Percentiles rank a stretch among this genome's conserved stretches.
Conservation (phyloP, 2,888 invertebrate genomes). For the Drymonia ruficornis region DNA sequence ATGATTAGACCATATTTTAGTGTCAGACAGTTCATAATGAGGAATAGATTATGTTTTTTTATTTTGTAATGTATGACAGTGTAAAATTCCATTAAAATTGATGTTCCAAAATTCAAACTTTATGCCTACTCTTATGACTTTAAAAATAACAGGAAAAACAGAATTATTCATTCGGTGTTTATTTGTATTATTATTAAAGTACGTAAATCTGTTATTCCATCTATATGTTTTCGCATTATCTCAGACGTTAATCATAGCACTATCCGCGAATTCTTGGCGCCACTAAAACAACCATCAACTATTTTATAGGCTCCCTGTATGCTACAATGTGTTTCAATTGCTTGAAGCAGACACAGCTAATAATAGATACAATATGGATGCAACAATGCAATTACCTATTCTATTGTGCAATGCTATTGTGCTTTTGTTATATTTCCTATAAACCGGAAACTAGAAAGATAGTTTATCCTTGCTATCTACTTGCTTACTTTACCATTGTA, state of each 20-base stretch:
- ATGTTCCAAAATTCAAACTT: not conserved
- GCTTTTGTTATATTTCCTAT: not conserved
- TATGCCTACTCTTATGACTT: no score
- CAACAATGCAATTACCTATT: no score
- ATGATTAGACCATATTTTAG: not conserved
- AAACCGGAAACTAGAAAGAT: not conserved
- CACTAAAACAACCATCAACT: conserved; percentile 1
- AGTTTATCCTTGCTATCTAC: no score
- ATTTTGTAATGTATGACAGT: no score
- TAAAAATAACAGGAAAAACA: no score
- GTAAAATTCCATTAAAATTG: no score
- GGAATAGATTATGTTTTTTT: not conserved
- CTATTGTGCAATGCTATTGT: not conserved
- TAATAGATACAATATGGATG: not conserved
- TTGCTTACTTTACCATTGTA: no score
- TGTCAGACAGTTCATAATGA: not conserved
- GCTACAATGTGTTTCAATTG: conserved; percentile 5
- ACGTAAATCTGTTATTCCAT: no score
- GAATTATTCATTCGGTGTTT: no score
- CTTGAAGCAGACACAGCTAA: conserved; percentile 2
- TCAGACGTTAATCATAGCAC: conserved; percentile 1
- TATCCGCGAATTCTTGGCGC: not conserved
- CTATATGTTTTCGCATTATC: not conserved
- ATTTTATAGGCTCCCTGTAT: not conserved
- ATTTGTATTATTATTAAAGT: no score